Evolutionary conservation across 1,140 invertebrate genomes (phyloP), one percentile per base, ranked within the genome.

Genomic region (Bombus superbus): DNA sequence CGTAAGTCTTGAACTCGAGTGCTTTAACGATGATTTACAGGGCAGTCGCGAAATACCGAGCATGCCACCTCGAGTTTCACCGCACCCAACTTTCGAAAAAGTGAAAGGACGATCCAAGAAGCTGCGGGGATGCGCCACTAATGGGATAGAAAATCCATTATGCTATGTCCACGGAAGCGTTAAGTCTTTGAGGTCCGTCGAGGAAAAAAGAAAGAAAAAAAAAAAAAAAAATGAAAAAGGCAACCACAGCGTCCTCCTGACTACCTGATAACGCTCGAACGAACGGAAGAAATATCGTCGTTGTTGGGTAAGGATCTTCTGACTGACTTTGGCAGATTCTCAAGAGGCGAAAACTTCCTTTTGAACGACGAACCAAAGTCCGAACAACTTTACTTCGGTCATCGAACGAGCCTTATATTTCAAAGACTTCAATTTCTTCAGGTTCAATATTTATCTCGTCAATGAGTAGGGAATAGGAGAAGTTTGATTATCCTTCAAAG

Each of bases 1-100:
- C 68, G 68, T 47, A 83, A 86, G 62, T 75, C 72, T 22, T 57
- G 47, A 82, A 68, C 85, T 59, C 80, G 66, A 68, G 57, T 73
- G 69, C n/a, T 85, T 87, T 86, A 86, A 83, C 81, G 81, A 72
- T 83, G 85, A 83, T 86, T 86, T 83, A 86, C 40, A 47, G 66
- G 10, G 9, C 10, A 53, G 66, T 44, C 74, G 62, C 71, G 85
- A 86, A 86, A 80, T 80, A 85, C 53, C 66, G 57, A 11, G 40
- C n/a, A 6, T 13, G 42, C 32, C 64, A n/a, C 13, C 18, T 2
- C 47, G 80, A 62, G n/a, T 62, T 57, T 69, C 62, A n/a, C n/a
- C 25, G 35, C 13, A 32, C 11, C 69, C 38, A 38, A 40, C 18
- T 22, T 62, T 18, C 15, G 35, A 22, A 40, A 42, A 78, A 13